A percentile compares a stretch with the other conserved stretches of the same genome.
Evolutionary conservation across 2,797 vertebrate genomes (phyloP).

Genomic region (Todus mexicanus): DNA sequence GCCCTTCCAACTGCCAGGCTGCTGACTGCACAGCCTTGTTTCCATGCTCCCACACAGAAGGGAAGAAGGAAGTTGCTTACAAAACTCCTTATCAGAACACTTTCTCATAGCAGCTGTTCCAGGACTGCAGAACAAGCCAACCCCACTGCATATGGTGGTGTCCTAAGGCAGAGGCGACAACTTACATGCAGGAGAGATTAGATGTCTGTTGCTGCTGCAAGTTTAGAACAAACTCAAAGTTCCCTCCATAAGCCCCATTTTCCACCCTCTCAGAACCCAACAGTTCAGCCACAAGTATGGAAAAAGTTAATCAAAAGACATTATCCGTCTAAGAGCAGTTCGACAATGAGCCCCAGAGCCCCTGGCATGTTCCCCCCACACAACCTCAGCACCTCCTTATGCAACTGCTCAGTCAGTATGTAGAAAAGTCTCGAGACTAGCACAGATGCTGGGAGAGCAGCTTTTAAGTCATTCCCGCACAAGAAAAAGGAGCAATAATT

Average conservation of each 20-base stretch:
- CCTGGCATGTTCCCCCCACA: neutral
- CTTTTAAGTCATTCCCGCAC: slow-evolving; percentile 24
- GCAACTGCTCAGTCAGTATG: neutral
- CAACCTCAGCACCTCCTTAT: neutral
- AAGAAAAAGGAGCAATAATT: neutral
- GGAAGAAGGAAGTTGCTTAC: neutral
- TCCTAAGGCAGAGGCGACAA: neutral
- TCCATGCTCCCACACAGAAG: neutral
- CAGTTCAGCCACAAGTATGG: neutral
- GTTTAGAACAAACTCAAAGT: neutral
- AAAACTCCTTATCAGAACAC: neutral
- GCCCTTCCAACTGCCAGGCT: neutral
- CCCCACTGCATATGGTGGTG: neutral
- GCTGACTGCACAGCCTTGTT: neutral
- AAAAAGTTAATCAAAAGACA: neutral
- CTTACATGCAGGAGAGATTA: neutral
- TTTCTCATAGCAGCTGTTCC: neutral
- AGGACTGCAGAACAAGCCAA: neutral
- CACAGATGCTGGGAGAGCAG: neutral
- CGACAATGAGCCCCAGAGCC: neutral
- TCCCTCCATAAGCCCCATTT: neutral
- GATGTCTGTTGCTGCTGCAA: neutral
- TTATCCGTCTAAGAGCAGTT: neutral
- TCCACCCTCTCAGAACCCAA: neutral
- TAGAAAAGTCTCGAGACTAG: slow-evolving; percentile 17